Percentiles rank a stretch among this genome's conserved stretches.
These are phyloP conservation scores for Olivierus martensii DNA, from an alignment of 1,140 invertebrate species.

Conservation along the genomic window DNA sequence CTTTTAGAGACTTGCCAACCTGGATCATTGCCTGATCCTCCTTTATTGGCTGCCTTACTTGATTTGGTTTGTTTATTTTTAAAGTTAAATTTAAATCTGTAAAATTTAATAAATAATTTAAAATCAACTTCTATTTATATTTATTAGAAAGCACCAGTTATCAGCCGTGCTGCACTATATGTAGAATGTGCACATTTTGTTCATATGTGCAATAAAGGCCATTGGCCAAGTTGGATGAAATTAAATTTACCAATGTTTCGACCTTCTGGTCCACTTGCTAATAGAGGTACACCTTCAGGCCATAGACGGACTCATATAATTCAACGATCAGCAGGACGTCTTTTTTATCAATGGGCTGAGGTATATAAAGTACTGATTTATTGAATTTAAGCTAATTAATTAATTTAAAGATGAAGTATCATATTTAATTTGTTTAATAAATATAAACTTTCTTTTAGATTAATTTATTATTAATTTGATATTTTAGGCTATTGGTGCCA, in stretches of 20 bases:
- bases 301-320: constrained; percentile 58
- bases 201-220: constrained; percentile 91
- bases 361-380: constrained; percentile 39
- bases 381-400: too few species aligned
- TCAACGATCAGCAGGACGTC: constrained; percentile 80
- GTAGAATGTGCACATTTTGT: constrained; percentile 94
- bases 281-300: constrained; percentile 37
- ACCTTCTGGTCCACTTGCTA: constrained; percentile 48
- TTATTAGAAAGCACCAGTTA: constrained; percentile 81
- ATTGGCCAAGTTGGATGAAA: constrained; percentile 95
- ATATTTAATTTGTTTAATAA: too few species aligned
- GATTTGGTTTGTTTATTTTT: constrained; percentile 55
- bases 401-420: too few species aligned
- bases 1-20: constrained; percentile 88
- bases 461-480: neutral
- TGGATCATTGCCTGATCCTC: constrained; percentile 86
- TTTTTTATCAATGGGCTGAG: constrained; percentile 96
- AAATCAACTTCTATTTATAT: neutral
- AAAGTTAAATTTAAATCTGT: neutral
- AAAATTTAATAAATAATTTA: neutral
- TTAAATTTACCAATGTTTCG: constrained; percentile 63
- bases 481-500: constrained; percentile 56
- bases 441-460: too few species aligned
- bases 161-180: constrained; percentile 73
- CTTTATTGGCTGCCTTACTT: constrained; percentile 83